phyloP scores from a whole-genome alignment of 2,797 vertebrate species.

The Eurystomus glaucurus region DNA sequence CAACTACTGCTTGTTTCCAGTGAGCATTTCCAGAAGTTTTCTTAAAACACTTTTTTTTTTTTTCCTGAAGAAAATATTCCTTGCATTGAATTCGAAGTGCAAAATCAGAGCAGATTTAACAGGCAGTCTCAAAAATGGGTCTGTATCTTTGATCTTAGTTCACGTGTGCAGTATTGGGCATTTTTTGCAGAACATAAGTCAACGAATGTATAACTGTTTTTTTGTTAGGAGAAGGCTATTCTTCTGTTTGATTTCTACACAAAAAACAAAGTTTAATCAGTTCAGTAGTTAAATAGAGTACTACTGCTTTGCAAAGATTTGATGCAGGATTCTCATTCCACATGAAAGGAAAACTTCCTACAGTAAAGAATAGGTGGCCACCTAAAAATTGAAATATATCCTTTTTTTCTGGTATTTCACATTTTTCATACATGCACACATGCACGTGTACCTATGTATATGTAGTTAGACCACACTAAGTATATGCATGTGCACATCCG shows the following conservation, averaged over 20 bases:
- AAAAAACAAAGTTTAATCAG: background rate
- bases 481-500: background rate
- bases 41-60: background rate
- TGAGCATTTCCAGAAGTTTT: background rate
- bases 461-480: background rate
- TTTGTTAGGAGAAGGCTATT: background rate
- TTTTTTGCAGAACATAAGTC: background rate
- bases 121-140: background rate
- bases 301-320: background rate
- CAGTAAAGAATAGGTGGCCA: background rate
- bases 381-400: background rate
- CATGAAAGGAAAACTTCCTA: background rate
- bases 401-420: background rate
- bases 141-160: background rate
- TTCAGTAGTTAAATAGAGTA: background rate
- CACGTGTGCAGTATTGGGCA: background rate
- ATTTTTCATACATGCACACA: background rate
- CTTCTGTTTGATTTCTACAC: background rate
- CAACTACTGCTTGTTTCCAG: background rate
- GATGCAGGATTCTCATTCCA: background rate
- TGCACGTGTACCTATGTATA: background rate
- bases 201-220: background rate
- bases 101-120: background rate
- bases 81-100: background rate
- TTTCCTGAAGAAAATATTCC: background rate